Evolutionary conservation across 2,113 vertebrate species (phyloP), one percentile per base, ranked within the genome.

Genomic region (Oxyruncus cristatus): DNA sequence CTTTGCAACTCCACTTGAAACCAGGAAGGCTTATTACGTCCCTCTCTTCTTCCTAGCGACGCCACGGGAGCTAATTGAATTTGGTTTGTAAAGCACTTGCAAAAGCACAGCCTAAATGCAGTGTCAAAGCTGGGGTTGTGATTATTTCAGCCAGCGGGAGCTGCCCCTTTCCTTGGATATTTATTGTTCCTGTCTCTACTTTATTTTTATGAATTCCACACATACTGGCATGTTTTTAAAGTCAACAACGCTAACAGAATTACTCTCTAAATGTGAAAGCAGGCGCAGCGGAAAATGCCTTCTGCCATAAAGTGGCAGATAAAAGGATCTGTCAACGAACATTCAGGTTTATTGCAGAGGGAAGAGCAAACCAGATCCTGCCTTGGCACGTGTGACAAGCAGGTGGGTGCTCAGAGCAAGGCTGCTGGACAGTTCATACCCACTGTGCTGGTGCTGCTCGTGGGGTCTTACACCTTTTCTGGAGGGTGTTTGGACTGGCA

Each of bases 141-240:
- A 96, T 95, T 95, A 96, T 94, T 95, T n/a, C 92, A 96, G 95
- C 94, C 93, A 97, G 96, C 93, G 12, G 95, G 92, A 96, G 96
- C 96, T 96, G 92, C 93, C 93, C 94, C 96, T 96, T 94, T 83
- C 93, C 93, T 96, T 19, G 33, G 94, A 49, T 96, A 96, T 97
- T 97, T 96, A 97, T 96, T 97, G 94, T 97, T 96, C 89, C 92
- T 82, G 86, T 85, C 92, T 96, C 84, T 84, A 46, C 89, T 96
- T 96, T 95, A 95, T 95, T 96, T 95, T 95, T 93, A 89, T 91
- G 95, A 95, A 97, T 96, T 97, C 96, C 96, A 91, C 94, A 85
- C 94, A 91, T 92, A 95, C 92, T 91, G 93, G 89, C 91, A 82
- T 91, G 92, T 93, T 95, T 96, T 92, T 89, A 93, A 95, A 97